A percentile compares a stretch with the other conserved stretches of the same genome.
phyloP scores from a whole-genome alignment of 2,797 vertebrate genomes.

The Loris lydekkerianus region DNA sequence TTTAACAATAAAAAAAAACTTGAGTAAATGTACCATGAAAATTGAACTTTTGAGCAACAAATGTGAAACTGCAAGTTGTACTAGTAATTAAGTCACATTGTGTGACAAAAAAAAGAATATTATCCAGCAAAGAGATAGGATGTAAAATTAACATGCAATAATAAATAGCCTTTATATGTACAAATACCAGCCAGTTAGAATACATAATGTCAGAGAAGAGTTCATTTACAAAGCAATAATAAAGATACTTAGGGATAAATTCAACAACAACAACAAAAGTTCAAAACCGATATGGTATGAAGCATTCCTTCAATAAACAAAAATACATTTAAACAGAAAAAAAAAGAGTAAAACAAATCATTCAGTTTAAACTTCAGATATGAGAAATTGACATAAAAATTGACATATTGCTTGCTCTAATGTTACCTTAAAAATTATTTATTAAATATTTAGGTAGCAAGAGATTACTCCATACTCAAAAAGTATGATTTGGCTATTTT shows the following conservation, averaged over 20 bases:
- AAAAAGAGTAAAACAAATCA: neutral
- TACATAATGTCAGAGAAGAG: neutral
- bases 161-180: accelerated
- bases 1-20: too few species aligned
- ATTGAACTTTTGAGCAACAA: neutral
- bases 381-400: constrained; percentile 40
- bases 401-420: neutral
- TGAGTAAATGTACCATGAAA: neutral
- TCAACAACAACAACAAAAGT: neutral
- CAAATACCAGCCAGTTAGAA: neutral
- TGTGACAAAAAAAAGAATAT: neutral
- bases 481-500: neutral
- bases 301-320: too few species aligned
- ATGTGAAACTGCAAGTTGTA: neutral
- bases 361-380: constrained; percentile 35
- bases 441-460: constrained; percentile 22
- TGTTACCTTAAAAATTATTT: constrained; percentile 16
- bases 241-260: neutral
- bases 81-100: constrained; percentile 28
- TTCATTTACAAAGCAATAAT: neutral
- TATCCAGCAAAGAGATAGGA: accelerated
- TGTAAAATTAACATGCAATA: neutral
- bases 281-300: accelerated
- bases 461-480: neutral
- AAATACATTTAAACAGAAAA: accelerated